A percentile compares a stretch with the other conserved stretches of the same genome.
Conservation (phyloP, 2,113 vertebrate genomes). For the Dendrocopos noguchii region DNA sequence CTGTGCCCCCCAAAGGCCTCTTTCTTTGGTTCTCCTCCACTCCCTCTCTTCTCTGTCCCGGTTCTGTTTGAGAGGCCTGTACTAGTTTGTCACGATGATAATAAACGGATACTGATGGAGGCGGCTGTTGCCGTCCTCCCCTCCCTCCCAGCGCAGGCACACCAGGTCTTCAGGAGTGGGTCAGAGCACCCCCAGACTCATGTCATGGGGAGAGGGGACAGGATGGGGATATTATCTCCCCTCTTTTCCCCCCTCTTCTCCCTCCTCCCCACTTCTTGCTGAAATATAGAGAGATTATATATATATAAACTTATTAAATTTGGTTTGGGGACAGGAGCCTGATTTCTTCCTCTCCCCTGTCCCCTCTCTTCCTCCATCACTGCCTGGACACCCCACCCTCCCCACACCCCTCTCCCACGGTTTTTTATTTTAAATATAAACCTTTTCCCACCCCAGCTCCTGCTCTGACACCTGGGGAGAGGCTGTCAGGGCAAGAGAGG, state of each 20-base stretch:
- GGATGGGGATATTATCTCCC: constrained; percentile 46
- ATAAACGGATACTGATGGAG: constrained; percentile 67
- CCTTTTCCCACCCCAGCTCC: constrained; percentile 32
- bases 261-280: constrained; percentile 58
- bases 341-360: constrained; percentile 59
- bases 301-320: constrained; percentile 79
- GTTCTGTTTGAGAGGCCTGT: constrained; percentile 61
- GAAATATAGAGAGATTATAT: constrained; percentile 80
- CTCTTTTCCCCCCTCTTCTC: constrained; percentile 47
- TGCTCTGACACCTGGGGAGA: constrained; percentile 21
- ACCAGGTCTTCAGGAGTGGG: constrained; percentile 18
- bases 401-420: not conserved
- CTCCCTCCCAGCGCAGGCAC: constrained; percentile 4
- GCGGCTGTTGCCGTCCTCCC: not conserved
- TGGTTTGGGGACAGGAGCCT: constrained; percentile 71
- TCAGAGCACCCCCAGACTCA: constrained; percentile 7
- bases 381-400: not conserved
- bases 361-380: constrained; percentile 43
- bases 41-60: not conserved
- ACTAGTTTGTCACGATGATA: constrained; percentile 60
- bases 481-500: not conserved
- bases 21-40: constrained; percentile 35
- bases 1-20: not conserved
- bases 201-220: constrained; percentile 47
- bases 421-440: constrained; percentile 65